Evolutionary conservation across 2,113 vertebrate genomes (phyloP).

Genomic region (Telmatochromis sp.): DNA sequence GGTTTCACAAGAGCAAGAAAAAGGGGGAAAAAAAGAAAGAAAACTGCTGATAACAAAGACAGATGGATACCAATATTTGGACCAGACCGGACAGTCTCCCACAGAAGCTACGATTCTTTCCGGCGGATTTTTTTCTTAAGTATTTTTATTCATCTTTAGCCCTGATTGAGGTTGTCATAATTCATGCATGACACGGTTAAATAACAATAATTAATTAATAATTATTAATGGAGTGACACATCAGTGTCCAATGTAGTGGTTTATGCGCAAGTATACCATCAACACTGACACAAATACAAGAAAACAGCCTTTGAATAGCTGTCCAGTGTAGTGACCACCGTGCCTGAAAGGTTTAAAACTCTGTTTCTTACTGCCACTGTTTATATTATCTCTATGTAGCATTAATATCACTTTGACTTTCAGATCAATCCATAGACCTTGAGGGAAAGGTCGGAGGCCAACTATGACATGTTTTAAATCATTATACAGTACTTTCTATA

Average conservation of each 20-base stretch:
- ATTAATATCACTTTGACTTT: background rate
- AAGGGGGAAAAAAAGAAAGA: background rate
- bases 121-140: rapidly evolving
- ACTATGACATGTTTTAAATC: background rate
- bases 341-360: background rate
- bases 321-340: background rate
- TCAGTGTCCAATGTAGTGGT: background rate
- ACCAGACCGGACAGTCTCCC: background rate
- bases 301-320: background rate
- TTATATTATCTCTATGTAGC: background rate
- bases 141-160: background rate
- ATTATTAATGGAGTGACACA: background rate
- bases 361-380: background rate
- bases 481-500: background rate
- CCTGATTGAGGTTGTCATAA: background rate
- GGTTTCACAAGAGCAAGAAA: background rate
- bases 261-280: background rate
- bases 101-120: background rate
- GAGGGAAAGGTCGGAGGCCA: background rate
- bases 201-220: background rate
- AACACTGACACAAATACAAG: background rate
- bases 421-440: background rate
- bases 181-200: background rate
- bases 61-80: background rate
- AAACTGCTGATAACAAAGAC: background rate